phyloP scores from a whole-genome alignment of 2,797 vertebrate genomes.

The Anguilla megastoma region DNA sequence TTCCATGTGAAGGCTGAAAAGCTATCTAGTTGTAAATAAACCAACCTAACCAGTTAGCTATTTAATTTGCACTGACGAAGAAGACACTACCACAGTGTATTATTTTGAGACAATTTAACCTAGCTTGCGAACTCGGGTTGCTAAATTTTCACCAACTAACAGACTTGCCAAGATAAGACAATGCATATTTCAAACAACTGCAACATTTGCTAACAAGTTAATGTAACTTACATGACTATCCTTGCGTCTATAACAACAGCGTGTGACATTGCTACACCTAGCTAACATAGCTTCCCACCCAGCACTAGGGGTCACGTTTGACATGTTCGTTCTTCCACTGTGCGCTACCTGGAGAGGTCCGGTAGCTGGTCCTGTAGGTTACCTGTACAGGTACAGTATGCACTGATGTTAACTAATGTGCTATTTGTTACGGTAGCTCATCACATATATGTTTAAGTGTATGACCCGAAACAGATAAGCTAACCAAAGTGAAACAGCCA shows the following conservation, averaged over 20 bases:
- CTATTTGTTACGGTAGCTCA: background rate
- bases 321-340: background rate
- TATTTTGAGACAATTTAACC: too few species aligned
- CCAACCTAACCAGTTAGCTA: background rate
- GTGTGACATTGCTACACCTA: background rate
- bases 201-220: background rate
- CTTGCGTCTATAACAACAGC: background rate
- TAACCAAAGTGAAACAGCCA: background rate
- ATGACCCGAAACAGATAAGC: background rate
- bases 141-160: background rate
- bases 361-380: background rate
- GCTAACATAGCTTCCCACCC: background rate
- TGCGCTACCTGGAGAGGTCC: background rate
- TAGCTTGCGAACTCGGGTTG: too few species aligned
- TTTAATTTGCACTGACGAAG: background rate
- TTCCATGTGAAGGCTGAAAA: background rate
- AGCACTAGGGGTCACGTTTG: background rate
- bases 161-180: background rate
- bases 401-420: background rate
- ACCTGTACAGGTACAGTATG: background rate
- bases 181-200: background rate
- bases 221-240: background rate
- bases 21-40: background rate
- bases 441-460: background rate
- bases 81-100: background rate